Evolutionary conservation across 92 coral and sea anemone species (phyloP), one percentile per base, ranked within the genome.

Genomic region (Hydrozoanthus gracilis): DNA sequence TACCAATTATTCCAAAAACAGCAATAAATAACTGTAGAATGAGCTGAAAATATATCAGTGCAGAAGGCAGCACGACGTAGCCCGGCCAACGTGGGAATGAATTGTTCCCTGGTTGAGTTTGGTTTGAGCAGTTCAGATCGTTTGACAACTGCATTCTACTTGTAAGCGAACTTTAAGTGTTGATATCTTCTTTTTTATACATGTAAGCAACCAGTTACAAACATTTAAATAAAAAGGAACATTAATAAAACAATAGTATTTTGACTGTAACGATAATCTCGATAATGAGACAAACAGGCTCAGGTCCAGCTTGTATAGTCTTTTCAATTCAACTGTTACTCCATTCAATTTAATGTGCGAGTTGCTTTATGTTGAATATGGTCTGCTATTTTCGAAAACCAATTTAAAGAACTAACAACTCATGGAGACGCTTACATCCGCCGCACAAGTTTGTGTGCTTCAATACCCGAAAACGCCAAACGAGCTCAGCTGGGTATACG

Each of bases 41-140:
- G 60, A 80, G 85, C 66, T 80, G 61, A 7, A 18, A 80, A 45
- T 50, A 62, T 48, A 47, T 80, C 4, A 80, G 20, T 55, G 73
- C 51, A 46, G 62, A 17, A 15, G 85, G 89, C 46, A 82, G 20
- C 51, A 52, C 51, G 8, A 87, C 0, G 47, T 82, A 87, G 9
- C 65, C 89, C 2, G 76, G 45, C 83, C 85, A 66, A 11, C 78
- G 15, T 70, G 61, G 12, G n/a, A 51, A 14, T 54, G 84, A 60
- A 10, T 5, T 45, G 78, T 73, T 84, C 68, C 39, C 39, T 27
- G 44, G 14, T 5, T 47, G 51, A 50, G n/a, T 46, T 67, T 49
- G 85, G 49, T 62, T 65, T n/a, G 85, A 80, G 47, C 61, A 45
- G 74, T 80, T 80, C 15, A 76, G 35, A 27, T 39, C 20, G 18